Percentiles rank a stretch among this genome's conserved stretches.
Evolutionary conservation across 2,888 invertebrate genomes (phyloP).

Genomic region (Callimorpha dominula): DNA sequence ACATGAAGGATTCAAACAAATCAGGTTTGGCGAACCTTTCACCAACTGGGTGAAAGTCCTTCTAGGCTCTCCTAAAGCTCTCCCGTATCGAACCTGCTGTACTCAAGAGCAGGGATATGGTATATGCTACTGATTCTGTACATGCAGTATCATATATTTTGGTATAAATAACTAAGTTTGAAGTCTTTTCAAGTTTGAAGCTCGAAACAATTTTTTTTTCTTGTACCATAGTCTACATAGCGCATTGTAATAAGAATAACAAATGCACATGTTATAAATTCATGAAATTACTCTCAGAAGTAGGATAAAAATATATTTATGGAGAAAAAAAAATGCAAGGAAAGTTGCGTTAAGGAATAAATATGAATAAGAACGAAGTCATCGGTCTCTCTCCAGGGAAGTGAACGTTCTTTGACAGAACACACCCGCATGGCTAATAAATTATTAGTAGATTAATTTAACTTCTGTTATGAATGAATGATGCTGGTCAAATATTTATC

Average conservation of each 20-base stretch:
- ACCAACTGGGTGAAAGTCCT: too few species aligned
- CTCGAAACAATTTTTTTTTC: not conserved
- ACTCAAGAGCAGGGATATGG: too few species aligned
- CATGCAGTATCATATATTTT: too few species aligned
- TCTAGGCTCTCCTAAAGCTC: too few species aligned
- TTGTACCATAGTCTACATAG: not conserved
- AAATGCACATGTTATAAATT: slow-evolving; percentile 22
- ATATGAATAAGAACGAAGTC: slow-evolving; percentile 35
- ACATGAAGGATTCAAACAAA: too few species aligned
- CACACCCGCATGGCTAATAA: slow-evolving; percentile 60
- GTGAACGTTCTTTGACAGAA: slow-evolving; percentile 45
- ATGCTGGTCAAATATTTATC: slow-evolving; percentile 3
- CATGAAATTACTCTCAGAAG: slow-evolving; percentile 27
- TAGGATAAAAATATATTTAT: slow-evolving; percentile 31
- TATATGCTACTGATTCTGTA: too few species aligned
- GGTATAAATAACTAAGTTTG: too few species aligned
- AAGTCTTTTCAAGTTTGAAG: too few species aligned
- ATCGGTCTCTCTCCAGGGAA: slow-evolving; percentile 40
- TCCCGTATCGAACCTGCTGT: too few species aligned
- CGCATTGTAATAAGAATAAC: not conserved
- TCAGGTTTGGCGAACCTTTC: too few species aligned
- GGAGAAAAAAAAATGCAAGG: slow-evolving; percentile 19
- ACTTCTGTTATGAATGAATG: slow-evolving; percentile 36
- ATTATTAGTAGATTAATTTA: slow-evolving; percentile 51
- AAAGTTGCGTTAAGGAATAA: slow-evolving; percentile 14